Evolutionary conservation across 2,888 invertebrate species (phyloP), one percentile per base, ranked within the genome.

Genomic region (Caenorhabditis sp.): DNA sequence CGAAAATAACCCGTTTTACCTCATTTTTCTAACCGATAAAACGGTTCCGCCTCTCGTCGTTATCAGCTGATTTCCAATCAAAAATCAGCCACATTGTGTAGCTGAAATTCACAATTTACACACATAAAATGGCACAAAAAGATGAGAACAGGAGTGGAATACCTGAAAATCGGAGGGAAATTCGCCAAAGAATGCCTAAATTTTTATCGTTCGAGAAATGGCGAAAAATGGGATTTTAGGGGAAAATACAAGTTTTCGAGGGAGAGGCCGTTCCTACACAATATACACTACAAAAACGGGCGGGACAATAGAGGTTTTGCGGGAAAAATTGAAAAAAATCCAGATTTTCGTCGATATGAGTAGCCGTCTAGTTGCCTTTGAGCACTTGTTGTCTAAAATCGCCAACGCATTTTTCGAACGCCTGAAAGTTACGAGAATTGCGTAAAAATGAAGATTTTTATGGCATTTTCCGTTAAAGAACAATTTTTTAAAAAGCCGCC

Each of bases 371-470:
- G 53, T 82, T 76, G 62, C 80, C 82, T 32, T 80, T 78, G 68
- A 87, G 82, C 32, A 87, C 85, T 78, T 85, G 79, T 61, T 79
- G 75, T 53, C 85, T 82, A 79, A 85, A 85, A 8, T 85, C 76
- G 22, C 71, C 80, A 20, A 86, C 85, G 71, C 87, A 87, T 45
- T 82, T 66, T 35, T 84, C 83, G 70, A 85, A 87, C 4, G 72
- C 78, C 55, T 61, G 61, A 15, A 78, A 73, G 35, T 35, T 32
- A 27, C 22, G 8, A 45, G 20, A 22, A 24, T 45, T 45, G 13
- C 3, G 8, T 5, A 5, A n/a, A 45, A 17, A 13, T 46, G 8
- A 5, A 22, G 5, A 15, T 46, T 46, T 46, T 41, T 41, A 30
- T 9, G n/a, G 15, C 2, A 41, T 41, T 41, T 41, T 41, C 15